These are phyloP conservation scores for Stratiomys singularior DNA, from an alignment of 2,888 invertebrate genomes.

Conservation along the genomic window DNA sequence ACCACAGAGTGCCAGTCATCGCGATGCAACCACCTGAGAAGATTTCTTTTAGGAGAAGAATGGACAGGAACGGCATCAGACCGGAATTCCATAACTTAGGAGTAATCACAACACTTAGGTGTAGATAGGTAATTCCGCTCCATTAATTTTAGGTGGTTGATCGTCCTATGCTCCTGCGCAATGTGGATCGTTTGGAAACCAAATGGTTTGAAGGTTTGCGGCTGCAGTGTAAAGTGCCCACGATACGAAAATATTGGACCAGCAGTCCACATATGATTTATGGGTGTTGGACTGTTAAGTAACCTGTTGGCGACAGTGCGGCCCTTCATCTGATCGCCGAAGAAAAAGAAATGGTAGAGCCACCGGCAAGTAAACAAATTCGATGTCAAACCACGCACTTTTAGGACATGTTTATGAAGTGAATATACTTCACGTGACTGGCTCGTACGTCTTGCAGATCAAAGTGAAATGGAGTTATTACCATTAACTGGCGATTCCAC, in stretches of 20 bases:
- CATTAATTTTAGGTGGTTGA: too few species aligned
- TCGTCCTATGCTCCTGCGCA: too few species aligned
- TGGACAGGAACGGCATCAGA: too few species aligned
- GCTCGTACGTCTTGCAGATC: too few species aligned
- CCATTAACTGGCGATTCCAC: too few species aligned
- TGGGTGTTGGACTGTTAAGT: slow-evolving; percentile 35
- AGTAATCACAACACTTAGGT: too few species aligned
- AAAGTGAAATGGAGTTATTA: too few species aligned
- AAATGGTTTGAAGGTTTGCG: not conserved
- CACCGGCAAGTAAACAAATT: slow-evolving; percentile 9
- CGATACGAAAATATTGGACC: not conserved
- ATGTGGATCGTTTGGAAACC: too few species aligned
- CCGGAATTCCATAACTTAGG: too few species aligned
- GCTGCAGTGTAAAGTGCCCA: not conserved
- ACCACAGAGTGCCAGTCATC: not conserved
- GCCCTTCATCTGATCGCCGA: slow-evolving; percentile 4
- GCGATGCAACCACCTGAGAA: not conserved
- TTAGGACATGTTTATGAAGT: slow-evolving; percentile 23
- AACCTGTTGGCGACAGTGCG: slow-evolving; percentile 42
- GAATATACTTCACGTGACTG: not conserved
- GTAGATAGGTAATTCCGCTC: too few species aligned
- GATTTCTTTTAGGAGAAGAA: not conserved
- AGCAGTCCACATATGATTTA: slow-evolving; percentile 37
- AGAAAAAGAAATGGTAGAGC: slow-evolving; percentile 16
- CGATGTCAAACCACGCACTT: slow-evolving; percentile 31